Base-by-base conservation (phyloP, 2,797 vertebrate species). In the Coracias cyanogaster region DNA sequence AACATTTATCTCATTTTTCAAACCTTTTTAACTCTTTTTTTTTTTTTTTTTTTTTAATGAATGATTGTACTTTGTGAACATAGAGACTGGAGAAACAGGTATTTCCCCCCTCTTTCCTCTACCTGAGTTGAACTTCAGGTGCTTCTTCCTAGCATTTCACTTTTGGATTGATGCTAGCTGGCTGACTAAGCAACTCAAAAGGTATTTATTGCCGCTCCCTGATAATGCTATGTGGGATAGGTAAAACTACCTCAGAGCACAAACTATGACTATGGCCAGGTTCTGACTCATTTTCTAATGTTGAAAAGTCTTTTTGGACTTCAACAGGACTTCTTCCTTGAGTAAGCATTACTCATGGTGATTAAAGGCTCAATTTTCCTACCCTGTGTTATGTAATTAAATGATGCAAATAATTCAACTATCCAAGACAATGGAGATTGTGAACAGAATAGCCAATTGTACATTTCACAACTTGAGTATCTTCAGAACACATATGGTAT, bases 321-420 rank as follows among this genome's bases (percentile, higher is more conserved):
- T 96, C 80, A 93, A 7, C 49, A 64, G 18, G 45, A 39, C 71
- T 93, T 94, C 77, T 96, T 96, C 71, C 90, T 90, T 95, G 81
- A 79, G 64, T 85, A 92, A 96, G 70, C 60, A 80, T 96, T 93
- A 77, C 76, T 95, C 71, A 89, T 41, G 66, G 49, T 71, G 78
- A 95, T 94, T 92, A 92, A 95, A 94, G 57, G 74, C 78, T 93
- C 71, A 43, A 26, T 89, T 95, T 93, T 93, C 81, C 69, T 86
- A 26, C 49, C 29, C 58, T 45, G 12, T 54, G 49, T 94, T 93
- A 94, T 78, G 54, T 85, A 96, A 95, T 82, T 92, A 93, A 91
- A 81, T 61, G 78, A 87, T 87, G 88, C 83, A 96, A 96, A 92
- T 93, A 95, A 92, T 81, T 92, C 65, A 86, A 52, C 88, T 93